These are phyloP conservation scores for Actias luna DNA, from an alignment of 2,888 invertebrate genomes.

Conservation along the genomic window DNA sequence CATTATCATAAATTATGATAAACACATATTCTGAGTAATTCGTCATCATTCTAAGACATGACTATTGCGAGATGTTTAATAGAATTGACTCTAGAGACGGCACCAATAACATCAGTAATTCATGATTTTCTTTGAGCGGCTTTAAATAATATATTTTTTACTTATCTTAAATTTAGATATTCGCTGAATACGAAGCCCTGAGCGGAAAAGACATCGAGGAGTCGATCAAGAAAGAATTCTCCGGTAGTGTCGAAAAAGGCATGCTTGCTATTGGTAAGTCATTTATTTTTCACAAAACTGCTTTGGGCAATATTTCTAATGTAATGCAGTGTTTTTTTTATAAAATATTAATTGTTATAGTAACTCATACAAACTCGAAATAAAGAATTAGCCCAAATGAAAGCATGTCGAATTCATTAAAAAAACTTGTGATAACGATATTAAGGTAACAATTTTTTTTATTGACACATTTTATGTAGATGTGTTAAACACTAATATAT, in stretches of 20 bases:
- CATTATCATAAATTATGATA: background rate
- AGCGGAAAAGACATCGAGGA: constrained; percentile 92
- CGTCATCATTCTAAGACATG: constrained; percentile 16
- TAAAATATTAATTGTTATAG: too few species aligned
- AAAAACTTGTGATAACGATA: too few species aligned
- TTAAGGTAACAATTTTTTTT: too few species aligned
- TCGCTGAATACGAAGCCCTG: constrained; percentile 91
- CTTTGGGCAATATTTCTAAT: background rate
- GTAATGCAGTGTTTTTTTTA: too few species aligned
- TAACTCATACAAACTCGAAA: too few species aligned
- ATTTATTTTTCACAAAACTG: background rate
- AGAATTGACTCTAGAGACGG: constrained; percentile 29
- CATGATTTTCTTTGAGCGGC: constrained; percentile 20
- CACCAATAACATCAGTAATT: constrained; percentile 34
- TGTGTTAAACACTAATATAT: too few species aligned
- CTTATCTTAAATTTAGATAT: constrained; percentile 78
- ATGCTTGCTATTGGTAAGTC: constrained; percentile 92
- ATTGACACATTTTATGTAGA: too few species aligned
- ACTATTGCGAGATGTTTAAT: constrained; percentile 25
- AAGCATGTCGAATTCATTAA: too few species aligned
- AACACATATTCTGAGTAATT: constrained; percentile 9
- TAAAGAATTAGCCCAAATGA: too few species aligned
- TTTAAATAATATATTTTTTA: constrained; percentile 18
- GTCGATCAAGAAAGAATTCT: constrained; percentile 93
- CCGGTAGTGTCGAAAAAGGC: constrained; percentile 92